Conservation (phyloP, 2,797 vertebrate genomes). For the Cynopterus sphinx region DNA sequence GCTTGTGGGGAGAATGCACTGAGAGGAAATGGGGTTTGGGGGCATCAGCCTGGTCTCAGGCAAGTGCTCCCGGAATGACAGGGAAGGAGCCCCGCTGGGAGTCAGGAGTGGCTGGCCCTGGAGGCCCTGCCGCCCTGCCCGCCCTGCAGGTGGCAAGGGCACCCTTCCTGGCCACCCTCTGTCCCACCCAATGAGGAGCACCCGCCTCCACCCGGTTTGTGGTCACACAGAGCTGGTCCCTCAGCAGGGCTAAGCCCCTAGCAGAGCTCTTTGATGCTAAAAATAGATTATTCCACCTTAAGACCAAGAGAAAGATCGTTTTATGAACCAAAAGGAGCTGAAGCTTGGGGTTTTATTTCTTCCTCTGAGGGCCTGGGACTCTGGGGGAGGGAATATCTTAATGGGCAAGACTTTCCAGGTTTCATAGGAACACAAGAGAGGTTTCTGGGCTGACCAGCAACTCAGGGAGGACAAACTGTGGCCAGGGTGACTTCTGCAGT, state of each 20-base stretch:
- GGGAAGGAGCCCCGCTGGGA: neutral
- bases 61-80: neutral
- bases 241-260: neutral
- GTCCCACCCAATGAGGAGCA: neutral
- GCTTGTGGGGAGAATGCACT: neutral
- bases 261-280: constrained; percentile 9
- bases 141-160: neutral
- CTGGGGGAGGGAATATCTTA: neutral
- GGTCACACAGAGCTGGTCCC: neutral
- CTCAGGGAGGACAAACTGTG: accelerated
- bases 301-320: constrained; percentile 37
- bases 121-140: neutral
- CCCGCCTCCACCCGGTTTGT: neutral
- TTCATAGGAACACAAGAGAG: neutral
- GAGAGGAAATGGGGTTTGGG: neutral
- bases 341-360: neutral
- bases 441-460: neutral
- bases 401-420: neutral
- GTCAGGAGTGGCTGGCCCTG: accelerated
- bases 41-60: neutral
- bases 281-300: constrained; percentile 15
- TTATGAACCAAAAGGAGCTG: neutral
- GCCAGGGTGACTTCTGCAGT: too few species aligned
- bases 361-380: neutral
- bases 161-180: neutral